Evolutionary conservation across 2,113 vertebrate genomes (phyloP), one percentile per base, ranked within the genome.

Genomic region (Pampusana beccarii): DNA sequence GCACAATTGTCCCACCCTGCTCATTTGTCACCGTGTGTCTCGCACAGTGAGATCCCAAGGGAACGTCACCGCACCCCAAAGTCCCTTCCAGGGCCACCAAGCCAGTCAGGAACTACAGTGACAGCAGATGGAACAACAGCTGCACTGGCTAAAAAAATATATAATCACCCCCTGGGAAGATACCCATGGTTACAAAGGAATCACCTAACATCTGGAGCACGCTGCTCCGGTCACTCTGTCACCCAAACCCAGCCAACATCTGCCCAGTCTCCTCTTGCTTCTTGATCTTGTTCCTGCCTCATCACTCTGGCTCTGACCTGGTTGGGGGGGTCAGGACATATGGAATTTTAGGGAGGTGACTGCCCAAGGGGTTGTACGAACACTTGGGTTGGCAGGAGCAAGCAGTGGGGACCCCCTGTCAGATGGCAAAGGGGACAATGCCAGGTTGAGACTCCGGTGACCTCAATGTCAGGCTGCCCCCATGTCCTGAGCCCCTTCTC

Each of bases 1-100:
- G 42, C 74, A 88, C 33, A 3, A 13, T 2, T 6, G 18, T 42
- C 51, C 60, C 85, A 56, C 31, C 40, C 74, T n/a, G 74, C 40
- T 12, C 3, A 0, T 38, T 16, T 64, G 50, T 24, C 58, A 83
- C 74, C 1, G 0, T 8, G 38, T 3, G 0, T 46, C 54, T 19
- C 56, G 44, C 77, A 48, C 31, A n/a, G 58, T 13, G 16, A 38
- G 33, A 20, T 20, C 51, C 31, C 46, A 46, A 20, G 13, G 8
- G 2, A 66, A 10, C 10, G 10, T 2, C 1, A 15, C 40, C 78
- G 84, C 3, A 2, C 23, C 53, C 61, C n/a, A 3, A 33, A 65
- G 26, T 11, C 23, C 26, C 20, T 56, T 64, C 77, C 54, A 42
- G 57, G 69, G 69, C 57, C 73, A n/a, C 31, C 0, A 0, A 60